Percentiles rank a stretch among this genome's conserved stretches.
These are phyloP conservation scores for Rhopalosiphum padi DNA, from an alignment of 1,140 invertebrate species.

Conservation along the genomic window DNA sequence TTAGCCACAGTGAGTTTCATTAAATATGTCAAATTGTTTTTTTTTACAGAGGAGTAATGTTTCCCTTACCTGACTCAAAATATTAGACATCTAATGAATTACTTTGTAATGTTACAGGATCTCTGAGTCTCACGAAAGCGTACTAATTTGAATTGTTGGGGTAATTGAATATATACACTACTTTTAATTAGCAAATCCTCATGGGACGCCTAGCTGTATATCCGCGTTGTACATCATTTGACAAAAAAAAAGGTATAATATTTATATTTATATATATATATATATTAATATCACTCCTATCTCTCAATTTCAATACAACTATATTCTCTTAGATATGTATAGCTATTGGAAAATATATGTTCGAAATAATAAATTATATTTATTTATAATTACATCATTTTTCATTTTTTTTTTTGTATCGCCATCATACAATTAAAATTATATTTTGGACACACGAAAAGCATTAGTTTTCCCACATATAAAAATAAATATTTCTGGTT, in stretches of 20 bases:
- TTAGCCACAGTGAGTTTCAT: not conserved
- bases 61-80: not conserved
- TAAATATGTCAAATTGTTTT: conserved; percentile 1
- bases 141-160: not conserved
- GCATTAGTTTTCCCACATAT: too few relatives aligned
- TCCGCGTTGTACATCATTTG: not conserved
- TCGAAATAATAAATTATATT: not conserved
- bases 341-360: too few relatives aligned
- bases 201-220: not conserved
- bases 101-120: conserved; percentile 16
- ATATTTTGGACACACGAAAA: too few relatives aligned
- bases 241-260: not conserved
- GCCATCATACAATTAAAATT: too few relatives aligned
- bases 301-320: too few relatives aligned
- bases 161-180: not conserved
- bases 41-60: not conserved
- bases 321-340: too few relatives aligned
- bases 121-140: not conserved
- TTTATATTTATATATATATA: not conserved
- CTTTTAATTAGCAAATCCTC: conserved; percentile 7
- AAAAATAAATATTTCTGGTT: too few relatives aligned
- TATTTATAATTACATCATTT: not conserved
- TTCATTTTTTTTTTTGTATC: too few relatives aligned
- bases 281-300: not conserved
- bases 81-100: conserved; percentile 6